Percentiles rank a stretch among this genome's conserved stretches.
phyloP scores from a whole-genome alignment of 2,888 invertebrate species.

The Bursaphelenchus okinawaensis region DNA sequence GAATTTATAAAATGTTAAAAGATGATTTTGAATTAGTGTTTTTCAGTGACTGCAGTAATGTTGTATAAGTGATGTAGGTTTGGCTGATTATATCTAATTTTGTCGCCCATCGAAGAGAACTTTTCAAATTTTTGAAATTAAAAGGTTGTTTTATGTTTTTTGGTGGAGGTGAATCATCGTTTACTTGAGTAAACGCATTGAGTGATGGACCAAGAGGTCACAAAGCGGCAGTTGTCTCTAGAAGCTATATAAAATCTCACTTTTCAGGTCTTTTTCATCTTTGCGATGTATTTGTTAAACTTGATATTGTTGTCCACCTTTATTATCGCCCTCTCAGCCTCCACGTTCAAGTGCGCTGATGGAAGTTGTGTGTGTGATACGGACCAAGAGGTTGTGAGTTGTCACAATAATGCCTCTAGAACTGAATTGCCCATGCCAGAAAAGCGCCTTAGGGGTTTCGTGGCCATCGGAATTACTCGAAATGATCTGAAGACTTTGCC shows the following conservation, averaged over 20 bases:
- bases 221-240: not conserved
- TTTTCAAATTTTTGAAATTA: too few relatives aligned
- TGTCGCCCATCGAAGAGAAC: too few relatives aligned
- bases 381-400: constrained; percentile 40
- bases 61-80: too few relatives aligned
- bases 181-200: not conserved
- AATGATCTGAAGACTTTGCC: constrained; percentile 42
- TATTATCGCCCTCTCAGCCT: constrained; percentile 14
- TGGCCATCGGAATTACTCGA: constrained; percentile 42
- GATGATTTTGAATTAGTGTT: too few relatives aligned
- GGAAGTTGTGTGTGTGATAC: constrained; percentile 42
- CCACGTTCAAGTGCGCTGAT: constrained; percentile 40
- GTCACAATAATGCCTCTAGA: constrained; percentile 41
- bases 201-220: not conserved
- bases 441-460: constrained; percentile 43
- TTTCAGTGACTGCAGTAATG: too few relatives aligned
- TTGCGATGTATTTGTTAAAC: too few relatives aligned
- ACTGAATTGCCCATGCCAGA: constrained; percentile 35
- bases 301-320: not conserved
- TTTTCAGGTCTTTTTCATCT: too few relatives aligned
- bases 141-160: too few relatives aligned
- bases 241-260: too few relatives aligned
- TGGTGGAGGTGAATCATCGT: not conserved
- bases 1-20: too few relatives aligned
- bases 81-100: too few relatives aligned